Conservation (phyloP, 1,140 invertebrate species). For the Ephestia elutella region DNA sequence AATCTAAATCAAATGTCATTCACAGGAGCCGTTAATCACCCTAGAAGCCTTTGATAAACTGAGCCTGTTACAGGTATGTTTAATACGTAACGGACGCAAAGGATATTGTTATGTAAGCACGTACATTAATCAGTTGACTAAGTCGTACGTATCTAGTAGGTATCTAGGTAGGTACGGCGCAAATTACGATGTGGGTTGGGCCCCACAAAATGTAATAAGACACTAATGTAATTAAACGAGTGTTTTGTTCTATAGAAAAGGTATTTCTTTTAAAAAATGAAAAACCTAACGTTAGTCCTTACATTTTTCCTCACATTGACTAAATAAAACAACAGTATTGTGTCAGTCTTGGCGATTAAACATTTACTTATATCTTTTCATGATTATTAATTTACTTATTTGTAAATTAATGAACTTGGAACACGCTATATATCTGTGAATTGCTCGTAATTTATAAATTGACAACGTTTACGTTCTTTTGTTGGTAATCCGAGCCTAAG, state of each 20-base stretch:
- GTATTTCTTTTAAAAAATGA: too few relatives aligned
- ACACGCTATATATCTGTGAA: too few relatives aligned
- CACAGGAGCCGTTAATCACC: slow-evolving; percentile 45
- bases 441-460: background rate
- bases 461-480: too few relatives aligned
- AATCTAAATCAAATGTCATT: slow-evolving; percentile 55
- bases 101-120: slow-evolving; percentile 7
- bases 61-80: slow-evolving; percentile 28
- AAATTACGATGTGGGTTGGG: slow-evolving; percentile 5
- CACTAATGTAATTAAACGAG: slow-evolving; percentile 7
- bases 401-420: too few relatives aligned
- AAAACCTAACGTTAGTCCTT: too few relatives aligned
- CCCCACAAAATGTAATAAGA: slow-evolving; percentile 2
- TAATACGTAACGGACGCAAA: slow-evolving; percentile 11
- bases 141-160: background rate
- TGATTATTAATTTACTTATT: too few relatives aligned
- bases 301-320: too few relatives aligned
- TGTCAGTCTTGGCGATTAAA: too few relatives aligned
- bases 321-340: too few relatives aligned
- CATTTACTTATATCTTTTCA: too few relatives aligned
- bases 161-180: slow-evolving; percentile 1
- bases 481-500: too few relatives aligned
- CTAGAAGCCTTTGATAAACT: slow-evolving; percentile 46
- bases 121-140: slow-evolving; percentile 8
- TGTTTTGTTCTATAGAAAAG: background rate